A percentile compares a stretch with the other conserved stretches of the same genome.
phyloP scores from a whole-genome alignment of 1,140 invertebrate genomes.

The Mamestra configurata region DNA sequence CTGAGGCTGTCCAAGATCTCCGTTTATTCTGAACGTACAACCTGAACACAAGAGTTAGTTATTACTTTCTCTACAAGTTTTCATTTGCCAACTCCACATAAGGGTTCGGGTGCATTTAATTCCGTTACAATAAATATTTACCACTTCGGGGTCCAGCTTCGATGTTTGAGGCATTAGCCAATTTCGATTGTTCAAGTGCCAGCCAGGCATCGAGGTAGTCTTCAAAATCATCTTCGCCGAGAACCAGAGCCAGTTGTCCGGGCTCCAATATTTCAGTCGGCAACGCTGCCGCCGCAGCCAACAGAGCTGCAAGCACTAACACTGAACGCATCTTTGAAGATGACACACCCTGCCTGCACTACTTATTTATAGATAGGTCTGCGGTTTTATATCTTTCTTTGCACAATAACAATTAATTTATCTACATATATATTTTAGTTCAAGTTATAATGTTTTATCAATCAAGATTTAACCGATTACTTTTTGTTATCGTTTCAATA shows the following conservation, averaged over 20 bases:
- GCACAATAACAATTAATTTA: too few species aligned
- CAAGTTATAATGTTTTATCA: too few species aligned
- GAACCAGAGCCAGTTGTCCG: slow-evolving; percentile 67
- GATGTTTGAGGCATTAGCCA: slow-evolving; percentile 60
- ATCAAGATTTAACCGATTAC: too few species aligned
- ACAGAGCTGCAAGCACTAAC: slow-evolving; percentile 43
- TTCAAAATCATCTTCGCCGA: slow-evolving; percentile 80
- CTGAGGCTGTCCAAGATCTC: slow-evolving; percentile 80
- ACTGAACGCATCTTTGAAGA: slow-evolving; percentile 44
- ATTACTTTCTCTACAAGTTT: background rate
- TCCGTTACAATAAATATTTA: slow-evolving; percentile 52
- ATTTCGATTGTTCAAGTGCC: slow-evolving; percentile 65
- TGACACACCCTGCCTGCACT: background rate
- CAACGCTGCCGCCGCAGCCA: slow-evolving; percentile 51
- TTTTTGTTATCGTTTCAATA: too few species aligned
- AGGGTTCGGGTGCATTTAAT: too few species aligned
- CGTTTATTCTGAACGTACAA: slow-evolving; percentile 75
- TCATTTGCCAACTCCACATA: too few species aligned
- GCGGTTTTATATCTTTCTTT: too few species aligned
- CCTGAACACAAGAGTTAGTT: slow-evolving; percentile 56
- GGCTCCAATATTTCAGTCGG: slow-evolving; percentile 66
- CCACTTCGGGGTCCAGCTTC: slow-evolving; percentile 62
- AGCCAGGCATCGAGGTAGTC: slow-evolving; percentile 80
- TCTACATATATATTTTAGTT: too few species aligned
- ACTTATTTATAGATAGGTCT: background rate